phyloP scores from a whole-genome alignment of 2,113 vertebrate species.

The Seriola rivoliana region DNA sequence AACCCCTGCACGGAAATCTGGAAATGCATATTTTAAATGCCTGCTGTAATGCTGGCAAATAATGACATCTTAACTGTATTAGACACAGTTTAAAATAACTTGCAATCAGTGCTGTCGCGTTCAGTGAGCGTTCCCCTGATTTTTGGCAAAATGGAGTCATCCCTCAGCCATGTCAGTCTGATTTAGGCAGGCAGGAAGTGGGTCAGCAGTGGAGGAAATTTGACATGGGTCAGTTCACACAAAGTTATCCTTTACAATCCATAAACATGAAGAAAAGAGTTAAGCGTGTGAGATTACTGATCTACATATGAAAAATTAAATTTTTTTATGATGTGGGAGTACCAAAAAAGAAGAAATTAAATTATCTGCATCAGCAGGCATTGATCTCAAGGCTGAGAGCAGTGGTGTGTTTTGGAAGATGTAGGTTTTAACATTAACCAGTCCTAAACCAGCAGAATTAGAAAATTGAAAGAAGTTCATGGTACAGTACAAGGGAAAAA shows the following conservation, averaged over 20 bases:
- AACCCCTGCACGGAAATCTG: not conserved
- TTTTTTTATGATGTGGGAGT: not conserved
- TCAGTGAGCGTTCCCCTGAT: constrained; percentile 77
- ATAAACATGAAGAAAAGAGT: constrained; percentile 55
- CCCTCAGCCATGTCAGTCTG: constrained; percentile 51
- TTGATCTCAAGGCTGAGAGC: constrained; percentile 18
- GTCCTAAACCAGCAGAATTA: not conserved
- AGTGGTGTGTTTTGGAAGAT: constrained; percentile 19
- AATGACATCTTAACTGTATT: constrained; percentile 16
- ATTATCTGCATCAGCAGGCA: not conserved
- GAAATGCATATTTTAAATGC: constrained; percentile 17
- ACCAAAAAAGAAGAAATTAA: not conserved
- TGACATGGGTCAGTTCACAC: constrained; percentile 78
- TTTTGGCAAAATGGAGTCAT: constrained; percentile 66
- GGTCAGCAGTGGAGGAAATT: constrained; percentile 78
- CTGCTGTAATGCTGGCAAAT: not conserved
- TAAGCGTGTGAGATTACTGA: constrained; percentile 9
- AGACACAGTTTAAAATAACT: constrained; percentile 43
- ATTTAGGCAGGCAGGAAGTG: constrained; percentile 66
- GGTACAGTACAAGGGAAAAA: not conserved
- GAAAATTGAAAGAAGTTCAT: constrained; percentile 3
- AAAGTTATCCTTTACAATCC: constrained; percentile 57
- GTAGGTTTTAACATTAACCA: constrained; percentile 9
- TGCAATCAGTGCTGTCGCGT: constrained; percentile 8
- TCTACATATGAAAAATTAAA: not conserved